Base-by-base conservation (phyloP, 2,888 invertebrate species). In the Nebria brevicollis region DNA sequence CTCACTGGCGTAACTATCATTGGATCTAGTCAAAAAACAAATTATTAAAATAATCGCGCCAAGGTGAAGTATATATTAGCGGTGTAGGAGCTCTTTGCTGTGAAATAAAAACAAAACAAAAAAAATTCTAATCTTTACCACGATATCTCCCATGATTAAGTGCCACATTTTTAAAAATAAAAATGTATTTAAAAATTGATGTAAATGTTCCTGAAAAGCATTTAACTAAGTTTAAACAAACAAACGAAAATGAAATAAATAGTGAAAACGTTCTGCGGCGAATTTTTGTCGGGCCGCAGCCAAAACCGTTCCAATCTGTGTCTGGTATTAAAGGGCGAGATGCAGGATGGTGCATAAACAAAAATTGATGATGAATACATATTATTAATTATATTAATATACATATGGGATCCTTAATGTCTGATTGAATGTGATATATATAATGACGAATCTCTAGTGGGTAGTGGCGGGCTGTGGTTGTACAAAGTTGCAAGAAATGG, bases 161-260 rank as follows among this genome's bases (percentile, higher is more conserved):
- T 89, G 88, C 88, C 89, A 88, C 88, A 87, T 87, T 84, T 84
- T 84, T 83, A 84, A 84, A 84, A n/a, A n/a, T n/a, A n/a, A n/a
- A 84, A 85, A 82, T 81, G 75, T 74, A 73, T 82, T 75, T 72
- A 77, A 76, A 81, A 81, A 75, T 81, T 84, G 83, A 85, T 83
- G 86, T 87, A 88, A 89, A 90, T 89, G 90, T 90, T 90, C 90
- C 90, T 90, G 89, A 89, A 89, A 90, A 90, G 89, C 89, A 89
- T 89, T 89, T 88, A 89, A 88, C 86, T 86, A 87, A 85, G 83
- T 86, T 85, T 84, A 84, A 85, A 85, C 34, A 85, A 84, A 84
- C 83, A 34, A 81, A 84, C 83, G n/a, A 85, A 83, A 81, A 78
- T 73, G 82, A 80, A 83, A 76, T 78, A 77, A 72, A 77, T 54